Evolutionary conservation across 2,888 invertebrate genomes (phyloP), one percentile per base, ranked within the genome.

Genomic region (Drosophila kambysellisi): DNA sequence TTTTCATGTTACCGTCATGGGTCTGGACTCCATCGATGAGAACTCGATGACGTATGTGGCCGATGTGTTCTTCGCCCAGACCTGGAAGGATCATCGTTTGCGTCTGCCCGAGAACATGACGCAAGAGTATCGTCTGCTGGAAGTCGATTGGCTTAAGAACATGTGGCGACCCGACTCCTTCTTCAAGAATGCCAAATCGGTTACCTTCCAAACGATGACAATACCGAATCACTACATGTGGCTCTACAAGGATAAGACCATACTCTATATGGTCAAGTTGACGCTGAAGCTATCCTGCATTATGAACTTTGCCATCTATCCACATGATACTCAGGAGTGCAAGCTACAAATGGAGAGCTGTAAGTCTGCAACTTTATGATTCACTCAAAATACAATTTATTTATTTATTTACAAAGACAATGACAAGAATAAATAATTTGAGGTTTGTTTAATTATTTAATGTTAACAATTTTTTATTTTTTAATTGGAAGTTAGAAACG

Each of bases 161-260:
- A 97, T 98, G 96, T 98, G 98, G 98, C 94, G 98, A 56, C 98
- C 98, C 0, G 98, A 98, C 94, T 97, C 98, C 8, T 98, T 97
- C 94, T 98, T 98, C 94, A 98, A 98, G 94, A 98, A 98, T 92
- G 98, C 98, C 57, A 98, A 98, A 93, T 97, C 97, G 0, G 98
- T 98, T 3, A 98, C 97, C 12, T 98, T 98, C 92, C 98, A 98
- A 93, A 98, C 98, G 0, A 98, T 98, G 97, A 98, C 98, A 48
- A 97, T 98, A 80, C 98, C 98, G 0, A 98, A 98, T 94, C 98
- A 98, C 93, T 98, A 98, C 92, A 95, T 98, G 90, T 98, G 98
- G 97, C 94, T 98, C 68, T 97, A 98, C 93, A 96, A 96, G 92
- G 97, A 97, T 91, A 97, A 97, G 93, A 96, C 96, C 20, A 97